Evolutionary conservation across 2,888 invertebrate genomes (phyloP).

Genomic region (Dicranocentrus wangi): DNA sequence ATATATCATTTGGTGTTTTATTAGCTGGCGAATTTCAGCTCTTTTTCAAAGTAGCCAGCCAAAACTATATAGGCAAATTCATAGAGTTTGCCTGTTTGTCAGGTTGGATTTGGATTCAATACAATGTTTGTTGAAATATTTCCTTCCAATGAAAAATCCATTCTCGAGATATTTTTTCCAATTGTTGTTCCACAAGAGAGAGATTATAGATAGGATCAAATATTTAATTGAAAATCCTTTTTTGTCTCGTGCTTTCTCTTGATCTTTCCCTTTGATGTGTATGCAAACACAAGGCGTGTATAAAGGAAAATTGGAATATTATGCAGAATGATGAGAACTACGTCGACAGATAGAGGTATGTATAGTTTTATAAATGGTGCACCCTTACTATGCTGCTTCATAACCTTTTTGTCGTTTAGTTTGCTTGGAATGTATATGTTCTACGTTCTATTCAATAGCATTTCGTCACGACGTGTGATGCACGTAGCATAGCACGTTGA

Average conservation of each 20-base stretch:
- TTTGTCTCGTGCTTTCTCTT: constrained; percentile 65
- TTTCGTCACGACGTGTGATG: no score
- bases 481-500: no score
- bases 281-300: constrained; percentile 52
- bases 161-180: constrained; percentile 64
- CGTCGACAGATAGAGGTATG: no score
- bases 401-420: no score
- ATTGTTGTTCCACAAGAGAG: constrained; percentile 61
- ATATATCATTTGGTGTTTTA: constrained; percentile 32
- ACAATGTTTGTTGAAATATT: constrained; percentile 60
- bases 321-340: no score
- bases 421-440: no score
- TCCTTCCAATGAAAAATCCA: constrained; percentile 61
- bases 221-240: constrained; percentile 72
- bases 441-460: no score
- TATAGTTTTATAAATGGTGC: no score
- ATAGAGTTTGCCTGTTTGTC: constrained; percentile 50
- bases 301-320: no score
- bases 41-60: no score
- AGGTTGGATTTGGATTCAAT: constrained; percentile 31
- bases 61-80: no score
- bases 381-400: no score
- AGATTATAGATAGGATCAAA: constrained; percentile 71
- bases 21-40: constrained; percentile 46
- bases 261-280: constrained; percentile 66